Evolutionary conservation across 30 jellyfish, hydroid and myxozoan species (phyloP).

Genomic region (Aurelia sp.): DNA sequence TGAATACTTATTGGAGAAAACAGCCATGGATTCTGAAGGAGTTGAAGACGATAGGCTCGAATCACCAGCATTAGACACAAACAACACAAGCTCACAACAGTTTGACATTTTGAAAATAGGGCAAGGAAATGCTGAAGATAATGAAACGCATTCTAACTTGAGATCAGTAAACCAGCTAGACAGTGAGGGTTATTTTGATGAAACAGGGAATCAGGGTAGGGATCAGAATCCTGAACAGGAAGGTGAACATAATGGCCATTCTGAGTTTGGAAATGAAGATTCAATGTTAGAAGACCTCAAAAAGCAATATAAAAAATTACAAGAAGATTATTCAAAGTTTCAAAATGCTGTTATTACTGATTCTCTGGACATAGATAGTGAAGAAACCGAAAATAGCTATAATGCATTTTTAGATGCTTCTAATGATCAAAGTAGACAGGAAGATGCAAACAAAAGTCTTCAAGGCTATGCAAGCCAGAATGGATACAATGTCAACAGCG

Average conservation of each 20-base stretch:
- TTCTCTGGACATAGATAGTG: constrained; percentile 23
- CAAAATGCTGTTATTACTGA: constrained; percentile 4
- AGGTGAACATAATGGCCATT: neutral
- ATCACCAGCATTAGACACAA: neutral
- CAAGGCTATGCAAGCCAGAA: neutral
- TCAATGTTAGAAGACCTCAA: neutral
- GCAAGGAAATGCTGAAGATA: constrained; percentile 19
- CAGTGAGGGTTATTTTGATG: constrained; percentile 3
- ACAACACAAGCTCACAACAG: neutral
- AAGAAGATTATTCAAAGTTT: constrained; percentile 12
- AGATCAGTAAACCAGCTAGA: too few species aligned
- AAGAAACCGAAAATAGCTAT: neutral
- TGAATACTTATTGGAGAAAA: constrained; percentile 24
- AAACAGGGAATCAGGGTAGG: neutral
- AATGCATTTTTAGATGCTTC: neutral
- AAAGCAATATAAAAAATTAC: constrained; percentile 6
- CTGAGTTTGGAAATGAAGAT: neutral
- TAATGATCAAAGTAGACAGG: neutral
- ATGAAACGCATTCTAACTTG: neutral
- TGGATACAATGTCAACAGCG: neutral
- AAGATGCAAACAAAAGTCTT: neutral
- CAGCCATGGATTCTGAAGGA: neutral
- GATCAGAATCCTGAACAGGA: neutral
- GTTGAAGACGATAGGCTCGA: neutral
- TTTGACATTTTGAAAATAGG: constrained; percentile 23